Conservation (phyloP, 2,797 vertebrate genomes). For the Neosilurus mollespiculum region DNA sequence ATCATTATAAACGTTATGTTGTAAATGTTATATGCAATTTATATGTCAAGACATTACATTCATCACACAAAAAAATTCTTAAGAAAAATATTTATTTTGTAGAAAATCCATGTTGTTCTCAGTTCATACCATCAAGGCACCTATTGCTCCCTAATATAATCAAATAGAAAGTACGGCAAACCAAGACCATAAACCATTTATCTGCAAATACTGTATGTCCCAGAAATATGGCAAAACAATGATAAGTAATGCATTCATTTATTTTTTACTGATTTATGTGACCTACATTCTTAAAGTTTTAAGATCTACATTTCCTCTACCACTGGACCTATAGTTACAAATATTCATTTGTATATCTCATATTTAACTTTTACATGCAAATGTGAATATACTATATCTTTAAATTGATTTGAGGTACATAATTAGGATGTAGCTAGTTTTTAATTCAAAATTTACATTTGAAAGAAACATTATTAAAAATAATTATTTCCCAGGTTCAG, state of each 20-base stretch:
- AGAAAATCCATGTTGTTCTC: neutral
- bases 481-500: neutral
- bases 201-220: no score
- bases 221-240: no score
- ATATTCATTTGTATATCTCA: neutral
- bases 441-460: neutral
- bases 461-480: neutral
- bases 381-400: neutral
- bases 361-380: neutral
- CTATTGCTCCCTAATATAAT: neutral
- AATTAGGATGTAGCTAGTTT: neutral
- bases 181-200: neutral
- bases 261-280: no score
- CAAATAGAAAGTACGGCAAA: neutral
- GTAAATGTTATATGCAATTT: neutral
- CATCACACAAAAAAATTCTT: neutral
- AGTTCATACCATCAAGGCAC: neutral
- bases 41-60: neutral
- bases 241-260: no score
- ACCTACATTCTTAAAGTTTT: no score
- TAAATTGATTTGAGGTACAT: neutral
- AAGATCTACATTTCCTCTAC: no score
- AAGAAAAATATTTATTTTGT: neutral
- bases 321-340: no score
- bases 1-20: no score